Evolutionary conservation across 2,113 vertebrate genomes (phyloP).

Genomic region (Neolamprologus sp.): DNA sequence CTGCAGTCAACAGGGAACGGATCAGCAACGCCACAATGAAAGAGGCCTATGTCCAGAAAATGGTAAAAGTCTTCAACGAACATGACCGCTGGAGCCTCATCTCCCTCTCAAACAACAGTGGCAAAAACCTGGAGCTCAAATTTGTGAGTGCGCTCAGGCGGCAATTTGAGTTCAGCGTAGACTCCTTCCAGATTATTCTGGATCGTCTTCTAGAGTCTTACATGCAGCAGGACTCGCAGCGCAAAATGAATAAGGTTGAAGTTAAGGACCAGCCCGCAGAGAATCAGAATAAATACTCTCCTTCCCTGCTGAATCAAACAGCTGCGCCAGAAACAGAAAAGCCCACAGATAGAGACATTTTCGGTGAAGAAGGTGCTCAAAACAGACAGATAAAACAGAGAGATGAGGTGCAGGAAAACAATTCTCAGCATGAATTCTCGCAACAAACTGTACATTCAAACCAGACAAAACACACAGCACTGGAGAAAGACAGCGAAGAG

Average conservation of each 20-base stretch:
- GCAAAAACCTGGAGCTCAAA: slow-evolving; percentile 94
- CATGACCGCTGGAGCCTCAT: slow-evolving; percentile 96
- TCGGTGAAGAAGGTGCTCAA: background rate
- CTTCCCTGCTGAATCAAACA: background rate
- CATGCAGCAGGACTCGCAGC: slow-evolving; percentile 62
- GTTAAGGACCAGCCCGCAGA: slow-evolving; percentile 9
- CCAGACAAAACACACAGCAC: background rate
- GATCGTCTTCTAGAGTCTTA: slow-evolving; percentile 83
- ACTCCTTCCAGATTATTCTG: slow-evolving; percentile 94
- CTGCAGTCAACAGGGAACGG: slow-evolving; percentile 89
- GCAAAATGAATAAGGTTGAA: slow-evolving; percentile 18
- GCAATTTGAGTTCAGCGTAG: slow-evolving; percentile 97
- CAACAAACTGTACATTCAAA: slow-evolving; percentile 1
- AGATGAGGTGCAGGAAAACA: slow-evolving; percentile 19
- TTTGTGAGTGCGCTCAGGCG: slow-evolving; percentile 86
- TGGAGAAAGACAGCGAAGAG: background rate
- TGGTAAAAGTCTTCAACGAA: slow-evolving; percentile 91
- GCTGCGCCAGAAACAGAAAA: background rate
- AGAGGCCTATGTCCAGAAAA: slow-evolving; percentile 95
- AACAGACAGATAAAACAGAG: background rate
- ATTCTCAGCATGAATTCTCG: slow-evolving; percentile 14
- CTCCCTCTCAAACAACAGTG: slow-evolving; percentile 91
- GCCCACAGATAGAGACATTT: background rate
- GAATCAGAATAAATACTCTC: slow-evolving; percentile 1
- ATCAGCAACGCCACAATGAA: slow-evolving; percentile 90